These are phyloP conservation scores for Falcaria lacertinaria DNA, from an alignment of 2,888 invertebrate species.

Conservation along the genomic window DNA sequence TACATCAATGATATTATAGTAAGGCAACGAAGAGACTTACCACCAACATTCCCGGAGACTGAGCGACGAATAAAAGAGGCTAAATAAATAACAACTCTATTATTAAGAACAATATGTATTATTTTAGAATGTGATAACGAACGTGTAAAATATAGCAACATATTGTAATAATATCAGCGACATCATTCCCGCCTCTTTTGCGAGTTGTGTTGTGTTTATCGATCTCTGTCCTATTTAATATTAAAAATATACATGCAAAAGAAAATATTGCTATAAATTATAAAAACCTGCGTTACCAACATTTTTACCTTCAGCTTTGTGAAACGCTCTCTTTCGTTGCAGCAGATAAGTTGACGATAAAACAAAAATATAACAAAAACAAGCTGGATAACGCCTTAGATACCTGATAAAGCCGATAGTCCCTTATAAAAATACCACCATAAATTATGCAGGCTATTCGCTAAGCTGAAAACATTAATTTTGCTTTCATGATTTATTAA, in stretches of 20 bases:
- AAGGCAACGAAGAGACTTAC: conserved; percentile 79
- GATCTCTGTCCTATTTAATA: conserved; percentile 51
- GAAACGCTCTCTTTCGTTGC: no score
- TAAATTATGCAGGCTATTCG: no score
- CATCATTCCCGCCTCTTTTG: conserved; percentile 53
- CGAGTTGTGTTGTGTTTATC: conserved; percentile 35
- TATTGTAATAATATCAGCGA: conserved; percentile 23
- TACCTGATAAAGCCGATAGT: no score
- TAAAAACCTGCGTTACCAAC: no score
- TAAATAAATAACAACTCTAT: conserved; percentile 59
- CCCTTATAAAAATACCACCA: no score
- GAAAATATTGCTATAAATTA: no score
- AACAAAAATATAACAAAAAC: no score
- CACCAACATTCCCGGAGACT: conserved; percentile 79
- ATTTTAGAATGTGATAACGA: conserved; percentile 36
- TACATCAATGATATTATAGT: conserved; percentile 32
- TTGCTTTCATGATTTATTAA: conserved; percentile 8
- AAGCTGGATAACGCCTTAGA: no score
- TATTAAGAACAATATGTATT: conserved; percentile 42
- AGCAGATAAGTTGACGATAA: no score
- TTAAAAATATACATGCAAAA: no score
- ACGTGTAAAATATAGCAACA: conserved; percentile 39
- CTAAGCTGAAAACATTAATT: no score
- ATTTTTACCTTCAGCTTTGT: no score
- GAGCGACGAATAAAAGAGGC: conserved; percentile 67